A percentile compares a stretch with the other conserved stretches of the same genome.
phyloP scores from a whole-genome alignment of 2,113 vertebrate species.

The Pavo muticus region DNA sequence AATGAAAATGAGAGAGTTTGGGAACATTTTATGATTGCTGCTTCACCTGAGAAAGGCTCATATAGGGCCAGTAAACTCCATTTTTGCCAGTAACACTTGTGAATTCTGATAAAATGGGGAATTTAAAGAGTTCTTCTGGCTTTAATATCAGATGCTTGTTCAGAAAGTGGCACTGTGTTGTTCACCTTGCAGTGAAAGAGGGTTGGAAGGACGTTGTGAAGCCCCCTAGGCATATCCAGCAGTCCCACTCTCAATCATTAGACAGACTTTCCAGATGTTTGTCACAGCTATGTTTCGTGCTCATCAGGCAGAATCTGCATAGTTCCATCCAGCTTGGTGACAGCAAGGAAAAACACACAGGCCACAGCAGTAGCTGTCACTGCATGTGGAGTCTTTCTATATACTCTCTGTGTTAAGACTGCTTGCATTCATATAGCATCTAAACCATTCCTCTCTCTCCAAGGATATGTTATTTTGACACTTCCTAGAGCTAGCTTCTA shows the following conservation, averaged over 20 bases:
- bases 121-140: neutral
- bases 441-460: neutral
- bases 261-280: neutral
- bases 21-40: neutral
- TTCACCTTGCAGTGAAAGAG: neutral
- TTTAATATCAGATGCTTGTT: neutral
- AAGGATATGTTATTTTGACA: neutral
- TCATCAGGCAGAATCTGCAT: neutral
- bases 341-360: neutral
- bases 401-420: neutral
- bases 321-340: neutral
- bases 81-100: neutral
- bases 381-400: neutral
- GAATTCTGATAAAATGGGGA: neutral
- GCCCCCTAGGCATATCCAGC: accelerated
- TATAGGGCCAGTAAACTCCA: neutral
- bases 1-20: neutral
- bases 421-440: neutral
- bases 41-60: neutral
- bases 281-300: neutral
- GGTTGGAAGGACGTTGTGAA: neutral
- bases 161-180: neutral
- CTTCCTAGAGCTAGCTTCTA: neutral
- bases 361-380: neutral
- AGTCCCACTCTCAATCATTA: accelerated